Base-by-base conservation (phyloP, 2,113 vertebrate genomes). In the Canis aureus region DNA sequence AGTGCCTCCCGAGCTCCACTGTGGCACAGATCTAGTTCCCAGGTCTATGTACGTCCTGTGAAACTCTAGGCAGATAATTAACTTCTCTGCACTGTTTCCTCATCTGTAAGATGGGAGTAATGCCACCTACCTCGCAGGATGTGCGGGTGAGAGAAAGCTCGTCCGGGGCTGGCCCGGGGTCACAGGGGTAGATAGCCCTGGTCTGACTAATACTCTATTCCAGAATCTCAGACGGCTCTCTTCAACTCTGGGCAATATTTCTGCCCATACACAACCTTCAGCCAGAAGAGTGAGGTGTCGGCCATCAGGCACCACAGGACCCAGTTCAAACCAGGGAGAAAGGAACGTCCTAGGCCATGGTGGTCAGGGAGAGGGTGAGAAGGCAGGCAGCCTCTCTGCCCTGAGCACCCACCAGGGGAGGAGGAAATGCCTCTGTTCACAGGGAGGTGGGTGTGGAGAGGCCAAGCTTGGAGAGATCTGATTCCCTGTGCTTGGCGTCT, bases 401-500 rank as follows among this genome's bases (percentile, higher is more conserved):
- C 10, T 2, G 5, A 86, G 0, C 1, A 0, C 5, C 69, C 73
- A 43, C 35, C 69, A 9, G 38, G 6, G 51, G 9, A 76, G 19
- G 5, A 60, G 49, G 5, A 9, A 53, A 0, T 3, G 51, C 13
- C 0, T 12, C 38, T 23, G 38, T 5, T 22, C 38, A 7, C 27
- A 91, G 27, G 35, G 5, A 53, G 8, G 0, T 25, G 69, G n/a
- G 29, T 6, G 0, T 38, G 13, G 13, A 17, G 57, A 53, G 35
- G 53, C 17, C 19, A 3, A 55, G 22, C 80, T 23, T 15, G 7
- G 11, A 51, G 16, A 67, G 29, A 1, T 19, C 67, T 51, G 62
- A 43, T 2, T 0, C 0, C 13, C n/a, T 49, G 25, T 29, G 9
- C 7, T 25, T 12, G 9, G 11, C 5, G 15, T 62, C 43, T 67